Conservation (phyloP, 2,113 vertebrate genomes). For the Eptesicus fuscus region DNA sequence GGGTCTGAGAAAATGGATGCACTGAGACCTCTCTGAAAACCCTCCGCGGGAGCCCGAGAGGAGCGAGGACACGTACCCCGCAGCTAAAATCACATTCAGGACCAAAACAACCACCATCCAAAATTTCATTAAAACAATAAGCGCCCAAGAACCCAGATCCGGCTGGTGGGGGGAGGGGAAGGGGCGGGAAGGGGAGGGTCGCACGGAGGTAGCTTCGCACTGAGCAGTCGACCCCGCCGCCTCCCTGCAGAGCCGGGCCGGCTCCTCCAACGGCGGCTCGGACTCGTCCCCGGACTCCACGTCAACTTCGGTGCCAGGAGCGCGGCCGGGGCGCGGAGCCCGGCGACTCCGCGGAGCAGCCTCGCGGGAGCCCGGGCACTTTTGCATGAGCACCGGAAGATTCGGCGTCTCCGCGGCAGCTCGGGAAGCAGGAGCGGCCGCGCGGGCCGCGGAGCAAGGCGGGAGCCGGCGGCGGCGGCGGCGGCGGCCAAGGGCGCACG, state of each 20-base stretch:
- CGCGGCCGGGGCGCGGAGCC: neutral
- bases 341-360: neutral
- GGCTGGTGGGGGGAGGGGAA: conserved; percentile 58
- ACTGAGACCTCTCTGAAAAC: conserved; percentile 66
- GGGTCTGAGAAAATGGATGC: conserved; percentile 71
- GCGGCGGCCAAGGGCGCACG: conserved; percentile 61
- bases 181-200: conserved; percentile 71
- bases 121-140: conserved; percentile 70
- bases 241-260: conserved; percentile 46
- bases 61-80: conserved; percentile 54
- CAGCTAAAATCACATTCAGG: conserved; percentile 66
- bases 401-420: conserved; percentile 23
- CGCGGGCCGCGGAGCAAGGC: conserved; percentile 21
- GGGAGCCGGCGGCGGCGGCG: conserved; percentile 38
- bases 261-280: conserved; percentile 20
- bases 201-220: conserved; percentile 43
- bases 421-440: conserved; percentile 25
- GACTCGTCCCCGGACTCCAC: conserved; percentile 41
- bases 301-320: neutral
- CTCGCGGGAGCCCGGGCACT: conserved; percentile 14
- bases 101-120: conserved; percentile 61
- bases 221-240: conserved; percentile 44
- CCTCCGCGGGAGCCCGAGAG: conserved; percentile 45
- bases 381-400: conserved; percentile 69
- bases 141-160: conserved; percentile 59